Conservation (phyloP, 2,888 invertebrate species). For the Troides helena region DNA sequence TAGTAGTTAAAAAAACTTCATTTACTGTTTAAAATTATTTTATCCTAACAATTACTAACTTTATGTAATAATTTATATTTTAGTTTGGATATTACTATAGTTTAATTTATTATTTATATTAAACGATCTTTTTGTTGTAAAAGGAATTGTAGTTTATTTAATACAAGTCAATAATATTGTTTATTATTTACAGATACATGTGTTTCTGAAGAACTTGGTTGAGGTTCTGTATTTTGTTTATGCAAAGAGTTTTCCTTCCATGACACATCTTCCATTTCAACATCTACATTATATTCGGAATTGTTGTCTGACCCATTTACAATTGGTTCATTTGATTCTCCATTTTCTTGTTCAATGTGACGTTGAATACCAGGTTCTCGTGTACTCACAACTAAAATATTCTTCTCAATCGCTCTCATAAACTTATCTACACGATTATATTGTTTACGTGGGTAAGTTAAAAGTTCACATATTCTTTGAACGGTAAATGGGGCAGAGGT, state of each 20-base stretch:
- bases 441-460: slow-evolving; percentile 94
- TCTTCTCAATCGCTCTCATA: slow-evolving; percentile 97
- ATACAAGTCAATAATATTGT: too few species aligned
- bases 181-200: slow-evolving; percentile 47
- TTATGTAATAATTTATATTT: neutral
- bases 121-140: too few species aligned
- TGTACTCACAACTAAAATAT: slow-evolving; percentile 91
- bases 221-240: slow-evolving; percentile 56
- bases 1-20: neutral
- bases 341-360: slow-evolving; percentile 83
- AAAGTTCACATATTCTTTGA: slow-evolving; percentile 95
- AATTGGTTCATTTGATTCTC: slow-evolving; percentile 81
- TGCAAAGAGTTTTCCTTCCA: slow-evolving; percentile 69
- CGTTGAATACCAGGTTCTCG: slow-evolving; percentile 83
- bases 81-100: neutral
- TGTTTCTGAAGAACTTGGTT: slow-evolving; percentile 67
- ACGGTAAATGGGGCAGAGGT: slow-evolving; percentile 97
- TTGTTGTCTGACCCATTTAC: slow-evolving; percentile 81
- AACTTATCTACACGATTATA: slow-evolving; percentile 98
- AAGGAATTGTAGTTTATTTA: too few species aligned
- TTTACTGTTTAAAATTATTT: neutral
- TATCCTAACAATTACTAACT: neutral
- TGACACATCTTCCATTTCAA: slow-evolving; percentile 77
- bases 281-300: slow-evolving; percentile 77
- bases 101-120: neutral